Percentiles rank a stretch among this genome's conserved stretches.
Conservation (phyloP, 2,888 invertebrate genomes). For the Napeogenes inachia region DNA sequence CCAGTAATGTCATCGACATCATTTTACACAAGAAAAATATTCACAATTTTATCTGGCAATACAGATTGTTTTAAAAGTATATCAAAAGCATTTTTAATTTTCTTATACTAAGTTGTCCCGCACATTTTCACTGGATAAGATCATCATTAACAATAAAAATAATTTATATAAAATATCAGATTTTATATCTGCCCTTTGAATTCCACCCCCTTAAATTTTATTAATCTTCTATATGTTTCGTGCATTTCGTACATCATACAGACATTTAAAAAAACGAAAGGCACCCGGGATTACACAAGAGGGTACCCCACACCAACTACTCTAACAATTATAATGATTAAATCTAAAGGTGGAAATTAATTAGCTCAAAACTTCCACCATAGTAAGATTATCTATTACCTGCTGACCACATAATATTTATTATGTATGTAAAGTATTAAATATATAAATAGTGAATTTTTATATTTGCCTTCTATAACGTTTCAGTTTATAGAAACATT, state of each 20-base stretch:
- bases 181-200: conserved; percentile 56
- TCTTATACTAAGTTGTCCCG: conserved; percentile 73
- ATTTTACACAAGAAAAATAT: conserved; percentile 74
- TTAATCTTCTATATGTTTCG: conserved; percentile 91
- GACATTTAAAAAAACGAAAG: conserved; percentile 75
- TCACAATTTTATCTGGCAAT: conserved; percentile 78
- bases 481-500: too few relatives aligned
- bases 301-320: conserved; percentile 77
- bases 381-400: conserved; percentile 45
- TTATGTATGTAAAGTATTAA: conserved; percentile 5
- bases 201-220: conserved; percentile 58
- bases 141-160: conserved; percentile 68
- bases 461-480: too few relatives aligned
- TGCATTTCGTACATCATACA: conserved; percentile 93
- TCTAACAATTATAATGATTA: conserved; percentile 76
- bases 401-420: conserved; percentile 44
- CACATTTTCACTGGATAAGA: conserved; percentile 65
- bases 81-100: conserved; percentile 68
- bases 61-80: conserved; percentile 71
- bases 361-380: conserved; percentile 49
- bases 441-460: not conserved
- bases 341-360: conserved; percentile 63
- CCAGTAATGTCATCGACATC: conserved; percentile 74
- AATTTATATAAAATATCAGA: conserved; percentile 71
- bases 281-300: conserved; percentile 74